These are phyloP conservation scores for Cephus nigrinus DNA, from an alignment of 2,888 invertebrate genomes.

Conservation along the genomic window DNA sequence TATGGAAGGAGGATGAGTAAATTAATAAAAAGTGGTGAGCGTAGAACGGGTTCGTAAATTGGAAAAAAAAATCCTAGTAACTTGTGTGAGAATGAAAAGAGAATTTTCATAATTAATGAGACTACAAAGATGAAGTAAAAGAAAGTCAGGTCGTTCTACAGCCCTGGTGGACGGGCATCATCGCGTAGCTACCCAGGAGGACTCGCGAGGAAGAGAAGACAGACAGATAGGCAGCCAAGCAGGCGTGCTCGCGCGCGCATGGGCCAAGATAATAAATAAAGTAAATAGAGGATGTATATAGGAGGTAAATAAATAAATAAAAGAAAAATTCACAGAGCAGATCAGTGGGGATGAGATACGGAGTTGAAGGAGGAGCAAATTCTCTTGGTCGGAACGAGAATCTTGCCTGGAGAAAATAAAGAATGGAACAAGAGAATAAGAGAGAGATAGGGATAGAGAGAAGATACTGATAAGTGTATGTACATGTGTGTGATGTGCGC, in stretches of 20 bases:
- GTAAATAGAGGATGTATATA: conserved; percentile 28
- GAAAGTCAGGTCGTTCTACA: conserved; percentile 24
- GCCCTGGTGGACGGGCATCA: conserved; percentile 28
- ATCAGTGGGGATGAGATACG: conserved; percentile 18
- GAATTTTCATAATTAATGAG: conserved; percentile 3
- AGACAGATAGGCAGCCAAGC: conserved; percentile 5
- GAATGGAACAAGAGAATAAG: conserved; percentile 21
- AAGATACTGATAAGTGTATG: conserved; percentile 25
- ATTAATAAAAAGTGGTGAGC: neutral
- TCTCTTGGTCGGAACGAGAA: conserved; percentile 5
- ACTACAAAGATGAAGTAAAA: neutral
- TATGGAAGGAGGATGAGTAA: neutral
- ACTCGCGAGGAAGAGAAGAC: conserved; percentile 15
- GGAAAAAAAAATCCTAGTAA: conserved; percentile 23
- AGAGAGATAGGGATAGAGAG: conserved; percentile 20
- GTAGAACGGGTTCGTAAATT: conserved; percentile 3
- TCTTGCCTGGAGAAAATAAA: conserved; percentile 11
- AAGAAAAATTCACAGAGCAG: conserved; percentile 28
- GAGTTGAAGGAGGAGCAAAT: conserved; percentile 12
- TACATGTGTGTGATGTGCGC: neutral
- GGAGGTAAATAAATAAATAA: conserved; percentile 27
- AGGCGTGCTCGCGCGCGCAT: conserved; percentile 2
- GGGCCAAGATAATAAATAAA: conserved; percentile 38
- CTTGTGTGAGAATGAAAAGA: conserved; percentile 24
- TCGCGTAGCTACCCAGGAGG: neutral